phyloP scores from a whole-genome alignment of 2,888 invertebrate species.

The Amphipyra berbera region DNA sequence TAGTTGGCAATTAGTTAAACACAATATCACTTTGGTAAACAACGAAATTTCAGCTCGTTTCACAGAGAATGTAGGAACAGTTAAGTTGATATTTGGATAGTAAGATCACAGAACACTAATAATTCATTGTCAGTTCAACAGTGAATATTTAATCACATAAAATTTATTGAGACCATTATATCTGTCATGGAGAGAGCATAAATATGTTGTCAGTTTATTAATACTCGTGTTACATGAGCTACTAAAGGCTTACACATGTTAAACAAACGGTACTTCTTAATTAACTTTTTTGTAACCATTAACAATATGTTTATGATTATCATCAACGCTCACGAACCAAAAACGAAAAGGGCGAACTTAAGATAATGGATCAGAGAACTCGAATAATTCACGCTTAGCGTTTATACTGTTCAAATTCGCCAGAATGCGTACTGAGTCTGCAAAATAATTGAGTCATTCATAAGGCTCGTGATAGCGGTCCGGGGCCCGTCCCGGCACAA shows the following conservation, averaged over 20 bases:
- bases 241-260: constrained; percentile 77
- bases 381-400: constrained; percentile 61
- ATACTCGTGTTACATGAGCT: constrained; percentile 72
- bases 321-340: constrained; percentile 28
- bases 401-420: constrained; percentile 63
- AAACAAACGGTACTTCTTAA: constrained; percentile 60
- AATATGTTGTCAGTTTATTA: constrained; percentile 84
- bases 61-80: constrained; percentile 2
- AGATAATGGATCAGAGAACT: constrained; percentile 50
- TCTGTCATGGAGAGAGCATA: constrained; percentile 75
- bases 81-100: constrained; percentile 17
- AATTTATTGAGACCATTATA: constrained; percentile 80
- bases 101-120: constrained; percentile 48
- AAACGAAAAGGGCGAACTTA: constrained; percentile 39
- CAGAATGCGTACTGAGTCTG: constrained; percentile 74
- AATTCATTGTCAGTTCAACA: constrained; percentile 65
- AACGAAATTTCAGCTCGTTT: constrained; percentile 9
- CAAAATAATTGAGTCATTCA: constrained; percentile 89
- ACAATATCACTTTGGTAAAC: constrained; percentile 47
- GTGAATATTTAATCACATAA: constrained; percentile 72
- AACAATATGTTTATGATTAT: constrained; percentile 65
- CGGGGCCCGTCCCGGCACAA: constrained; percentile 80
- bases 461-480: constrained; percentile 87
- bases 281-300: constrained; percentile 65
- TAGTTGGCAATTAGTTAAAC: constrained; percentile 67